Conservation (phyloP, 2,888 invertebrate species). For the Cacoxenus indagator region DNA sequence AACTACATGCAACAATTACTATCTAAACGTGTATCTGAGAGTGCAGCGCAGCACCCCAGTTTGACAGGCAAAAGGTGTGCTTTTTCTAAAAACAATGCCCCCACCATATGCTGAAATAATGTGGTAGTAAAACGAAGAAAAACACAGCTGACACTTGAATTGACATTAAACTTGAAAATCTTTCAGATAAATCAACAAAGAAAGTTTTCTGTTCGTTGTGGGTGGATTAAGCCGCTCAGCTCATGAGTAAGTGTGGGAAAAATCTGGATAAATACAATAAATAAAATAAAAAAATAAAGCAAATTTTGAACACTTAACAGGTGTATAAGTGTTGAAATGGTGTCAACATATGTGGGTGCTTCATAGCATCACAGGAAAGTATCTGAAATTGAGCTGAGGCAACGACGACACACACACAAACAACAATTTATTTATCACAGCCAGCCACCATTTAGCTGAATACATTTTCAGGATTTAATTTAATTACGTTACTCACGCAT, state of each 20-base stretch:
- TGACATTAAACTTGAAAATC: conserved; percentile 17
- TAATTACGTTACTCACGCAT: background rate
- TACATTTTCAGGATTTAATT: background rate
- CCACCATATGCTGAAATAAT: background rate
- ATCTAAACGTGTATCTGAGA: background rate
- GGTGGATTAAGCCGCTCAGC: conserved; percentile 8
- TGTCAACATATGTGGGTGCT: background rate
- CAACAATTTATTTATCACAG: no score
- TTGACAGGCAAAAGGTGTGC: conserved; percentile 5
- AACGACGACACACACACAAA: no score
- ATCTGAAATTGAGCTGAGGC: no score
- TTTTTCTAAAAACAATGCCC: background rate
- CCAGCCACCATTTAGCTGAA: background rate
- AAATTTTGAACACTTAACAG: background rate
- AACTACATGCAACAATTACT: background rate
- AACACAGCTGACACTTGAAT: conserved; percentile 1
- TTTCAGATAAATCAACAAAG: background rate
- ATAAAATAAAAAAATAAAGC: background rate
- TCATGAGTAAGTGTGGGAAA: conserved; percentile 6
- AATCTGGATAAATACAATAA: background rate
- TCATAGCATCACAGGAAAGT: no score
- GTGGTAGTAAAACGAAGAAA: background rate
- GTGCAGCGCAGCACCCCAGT: background rate
- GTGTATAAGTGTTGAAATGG: background rate
- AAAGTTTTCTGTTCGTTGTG: conserved; percentile 2